Percentiles rank a stretch among this genome's conserved stretches.
These are phyloP conservation scores for Pyrocoelia pectoralis DNA, from an alignment of 2,888 invertebrate species.

Conservation along the genomic window DNA sequence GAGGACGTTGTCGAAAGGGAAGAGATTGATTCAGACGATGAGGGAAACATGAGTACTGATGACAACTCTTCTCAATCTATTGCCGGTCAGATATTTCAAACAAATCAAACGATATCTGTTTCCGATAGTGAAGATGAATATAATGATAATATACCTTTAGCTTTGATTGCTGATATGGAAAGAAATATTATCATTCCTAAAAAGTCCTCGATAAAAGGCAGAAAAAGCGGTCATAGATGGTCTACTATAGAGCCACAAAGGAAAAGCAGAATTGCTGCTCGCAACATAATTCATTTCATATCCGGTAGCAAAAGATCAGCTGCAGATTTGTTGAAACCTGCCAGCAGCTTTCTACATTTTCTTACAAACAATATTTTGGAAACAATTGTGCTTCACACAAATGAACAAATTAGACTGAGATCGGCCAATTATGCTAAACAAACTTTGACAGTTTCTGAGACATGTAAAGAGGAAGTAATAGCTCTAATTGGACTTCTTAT, in stretches of 20 bases:
- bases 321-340: not conserved
- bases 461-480: too few relatives aligned
- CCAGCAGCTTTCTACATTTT: conserved; percentile 7
- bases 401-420: too few relatives aligned
- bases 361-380: conserved; percentile 6
- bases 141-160: not conserved
- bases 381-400: conserved; percentile 9
- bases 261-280: not conserved
- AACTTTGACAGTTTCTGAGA: too few relatives aligned
- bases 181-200: conserved; percentile 11
- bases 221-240: conserved; percentile 10
- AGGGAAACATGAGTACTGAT: conserved; percentile 1
- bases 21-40: conserved; percentile 4
- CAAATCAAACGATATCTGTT: not conserved
- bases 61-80: too few relatives aligned
- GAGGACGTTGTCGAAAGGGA: conserved; percentile 3
- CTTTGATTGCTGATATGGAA: conserved; percentile 9
- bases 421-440: too few relatives aligned
- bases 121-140: not conserved
- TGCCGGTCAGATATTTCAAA: conserved; percentile 9
- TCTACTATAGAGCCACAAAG: conserved; percentile 10
- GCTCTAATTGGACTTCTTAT: conserved; percentile 10
- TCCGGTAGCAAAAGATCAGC: conserved; percentile 7
- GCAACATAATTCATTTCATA: conserved; percentile 14
- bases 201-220: conserved; percentile 10